These are phyloP conservation scores for Brachyrhaphis roseni DNA, from an alignment of 2,797 vertebrate genomes.

Conservation along the genomic window DNA sequence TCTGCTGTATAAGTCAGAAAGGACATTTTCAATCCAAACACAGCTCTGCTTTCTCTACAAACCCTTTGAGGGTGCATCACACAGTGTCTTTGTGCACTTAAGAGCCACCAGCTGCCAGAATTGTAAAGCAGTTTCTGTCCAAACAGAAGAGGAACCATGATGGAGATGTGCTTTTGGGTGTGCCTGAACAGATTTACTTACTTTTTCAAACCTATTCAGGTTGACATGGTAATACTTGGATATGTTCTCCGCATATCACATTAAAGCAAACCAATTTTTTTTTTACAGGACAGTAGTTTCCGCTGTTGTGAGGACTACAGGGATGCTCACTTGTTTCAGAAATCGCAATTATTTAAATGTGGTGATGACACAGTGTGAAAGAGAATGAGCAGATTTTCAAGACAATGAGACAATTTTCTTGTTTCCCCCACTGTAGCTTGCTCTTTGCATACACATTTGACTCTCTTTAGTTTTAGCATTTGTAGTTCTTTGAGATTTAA, in stretches of 20 bases:
- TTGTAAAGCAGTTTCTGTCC: conserved; percentile 44
- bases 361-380: background rate
- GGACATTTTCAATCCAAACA: conserved; percentile 28
- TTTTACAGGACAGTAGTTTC: background rate
- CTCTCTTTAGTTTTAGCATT: background rate
- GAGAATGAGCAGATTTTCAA: conserved; percentile 6
- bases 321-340: background rate
- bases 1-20: background rate
- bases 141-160: conserved; percentile 30
- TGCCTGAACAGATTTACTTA: conserved; percentile 14
- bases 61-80: conserved; percentile 47
- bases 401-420: background rate
- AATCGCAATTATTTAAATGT: background rate
- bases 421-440: background rate
- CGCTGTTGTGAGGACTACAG: background rate
- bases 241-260: background rate
- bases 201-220: conserved; percentile 10
- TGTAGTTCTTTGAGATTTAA: background rate
- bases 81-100: conserved; percentile 53
- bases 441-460: background rate
- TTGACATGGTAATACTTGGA: conserved; percentile 2
- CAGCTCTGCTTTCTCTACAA: conserved; percentile 1
- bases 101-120: conserved; percentile 49
- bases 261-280: background rate
- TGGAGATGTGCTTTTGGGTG: conserved; percentile 21